Percentiles rank a stretch among this genome's conserved stretches.
phyloP scores from a whole-genome alignment of 2,797 vertebrate genomes.

The Cryptoblepharus egeriae region DNA sequence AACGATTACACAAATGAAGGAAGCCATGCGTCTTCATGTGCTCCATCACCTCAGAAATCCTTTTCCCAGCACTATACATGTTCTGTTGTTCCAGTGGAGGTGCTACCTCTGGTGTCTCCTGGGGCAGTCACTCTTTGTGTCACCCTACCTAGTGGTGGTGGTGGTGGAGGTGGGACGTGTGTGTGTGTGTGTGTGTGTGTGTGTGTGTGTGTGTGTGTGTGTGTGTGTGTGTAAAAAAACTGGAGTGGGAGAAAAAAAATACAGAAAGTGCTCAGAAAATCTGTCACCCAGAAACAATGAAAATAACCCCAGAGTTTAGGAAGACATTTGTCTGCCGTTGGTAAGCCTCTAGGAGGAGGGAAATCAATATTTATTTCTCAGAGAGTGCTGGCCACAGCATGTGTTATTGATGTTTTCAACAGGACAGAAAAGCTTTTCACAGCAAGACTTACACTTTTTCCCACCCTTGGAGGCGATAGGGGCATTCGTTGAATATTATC shows the following conservation, averaged over 20 bases:
- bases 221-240: no score
- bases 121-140: no score
- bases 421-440: conserved; percentile 60
- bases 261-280: conserved; percentile 56
- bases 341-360: conserved; percentile 45
- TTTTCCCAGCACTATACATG: background rate
- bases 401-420: conserved; percentile 71
- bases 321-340: conserved; percentile 55
- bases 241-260: conserved; percentile 29
- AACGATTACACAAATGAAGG: background rate
- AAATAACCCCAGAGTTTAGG: conserved; percentile 53
- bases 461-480: conserved; percentile 41
- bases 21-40: no score
- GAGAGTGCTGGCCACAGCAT: conserved; percentile 44
- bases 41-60: background rate
- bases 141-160: no score
- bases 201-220: no score
- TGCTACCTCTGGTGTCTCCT: no score
- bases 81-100: background rate
- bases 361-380: conserved; percentile 76
- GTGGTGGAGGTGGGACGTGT: no score
- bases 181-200: no score
- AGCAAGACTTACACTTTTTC: conserved; percentile 53
- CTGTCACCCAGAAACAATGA: conserved; percentile 64
- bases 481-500: conserved; percentile 42